Evolutionary conservation across 2,113 vertebrate species (phyloP), one percentile per base, ranked within the genome.

Genomic region (Neomonachus schauinslandi): DNA sequence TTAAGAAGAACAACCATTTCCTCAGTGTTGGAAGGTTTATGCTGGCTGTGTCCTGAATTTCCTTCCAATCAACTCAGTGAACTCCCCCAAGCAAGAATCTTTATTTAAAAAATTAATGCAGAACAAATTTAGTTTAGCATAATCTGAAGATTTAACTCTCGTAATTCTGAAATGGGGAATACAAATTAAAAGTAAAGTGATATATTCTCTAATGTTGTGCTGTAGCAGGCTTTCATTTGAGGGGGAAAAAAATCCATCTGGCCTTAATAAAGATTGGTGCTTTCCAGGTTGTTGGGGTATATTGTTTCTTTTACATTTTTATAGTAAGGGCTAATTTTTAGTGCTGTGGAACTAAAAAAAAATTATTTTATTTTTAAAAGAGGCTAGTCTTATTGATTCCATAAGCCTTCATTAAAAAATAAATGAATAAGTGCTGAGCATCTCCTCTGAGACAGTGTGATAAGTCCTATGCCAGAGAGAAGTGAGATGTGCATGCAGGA

Each of bases 181-280:
- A 97, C 74, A 96, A 96, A 97, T 96, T 90, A 97, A 97, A 95
- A 91, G 94, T 92, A 97, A 98, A 95, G 87, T 24, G 82, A 95
- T 95, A 95, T 92, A 26, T 92, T 88, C 49, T 42, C 79, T 93
- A 90, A 91, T 77, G 74, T 24, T 83, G 46, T 87, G 51, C 93
- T 95, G 71, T 63, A 28, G 69, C 49, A 95, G 76, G 83, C 89
- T 67, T 98, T 97, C 22, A 97, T 98, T 97, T 89, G 79, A 94
- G 71, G 95, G 97, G 61, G 82, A 72, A 13, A 3, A n/a, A 74
- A 65, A 76, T 74, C 77, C 97, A 98, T 98, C 98, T 98, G 98
- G 97, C 96, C 96, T 98, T 98, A 98, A 98, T 98, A 98, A 96
- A 97, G 94, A 97, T 79, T 28, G 89, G 69, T 88, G 65, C 46